Evolutionary conservation across 2,888 invertebrate genomes (phyloP).

Genomic region (Trissoscelio sp.): DNA sequence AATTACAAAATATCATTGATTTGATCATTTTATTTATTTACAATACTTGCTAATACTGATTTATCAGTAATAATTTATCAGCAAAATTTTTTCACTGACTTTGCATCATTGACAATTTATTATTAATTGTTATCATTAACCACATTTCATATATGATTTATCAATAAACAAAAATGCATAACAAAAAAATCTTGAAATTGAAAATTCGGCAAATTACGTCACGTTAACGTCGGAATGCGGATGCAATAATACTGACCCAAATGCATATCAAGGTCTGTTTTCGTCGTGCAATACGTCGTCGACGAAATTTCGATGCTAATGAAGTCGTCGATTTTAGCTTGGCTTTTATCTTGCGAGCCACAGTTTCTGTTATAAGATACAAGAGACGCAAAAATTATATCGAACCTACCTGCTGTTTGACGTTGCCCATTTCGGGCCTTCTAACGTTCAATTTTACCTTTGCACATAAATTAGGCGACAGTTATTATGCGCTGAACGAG

Average conservation of each 20-base stretch:
- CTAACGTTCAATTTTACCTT: not conserved
- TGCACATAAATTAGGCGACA: constrained; percentile 10
- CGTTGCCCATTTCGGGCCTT: not conserved
- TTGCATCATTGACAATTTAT: no score
- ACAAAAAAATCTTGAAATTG: no score
- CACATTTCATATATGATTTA: no score
- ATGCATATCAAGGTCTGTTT: constrained; percentile 28
- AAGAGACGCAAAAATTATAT: not conserved
- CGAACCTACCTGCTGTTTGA: not conserved
- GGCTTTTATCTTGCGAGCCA: constrained; percentile 14
- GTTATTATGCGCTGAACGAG: constrained; percentile 17
- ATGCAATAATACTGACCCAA: constrained; percentile 55
- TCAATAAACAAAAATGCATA: no score
- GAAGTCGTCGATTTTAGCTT: constrained; percentile 40
- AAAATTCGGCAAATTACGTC: constrained; percentile 1
- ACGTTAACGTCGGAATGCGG: constrained; percentile 45
- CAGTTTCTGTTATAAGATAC: not conserved
- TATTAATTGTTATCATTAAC: no score
- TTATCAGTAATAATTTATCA: no score
- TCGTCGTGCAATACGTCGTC: constrained; percentile 33
- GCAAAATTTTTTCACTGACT: no score
- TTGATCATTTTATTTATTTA: no score
- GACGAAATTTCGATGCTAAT: constrained; percentile 42
- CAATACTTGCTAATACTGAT: no score
- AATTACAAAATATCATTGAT: no score